phyloP scores from a whole-genome alignment of 2,888 invertebrate species.

The Eilema griseolum region DNA sequence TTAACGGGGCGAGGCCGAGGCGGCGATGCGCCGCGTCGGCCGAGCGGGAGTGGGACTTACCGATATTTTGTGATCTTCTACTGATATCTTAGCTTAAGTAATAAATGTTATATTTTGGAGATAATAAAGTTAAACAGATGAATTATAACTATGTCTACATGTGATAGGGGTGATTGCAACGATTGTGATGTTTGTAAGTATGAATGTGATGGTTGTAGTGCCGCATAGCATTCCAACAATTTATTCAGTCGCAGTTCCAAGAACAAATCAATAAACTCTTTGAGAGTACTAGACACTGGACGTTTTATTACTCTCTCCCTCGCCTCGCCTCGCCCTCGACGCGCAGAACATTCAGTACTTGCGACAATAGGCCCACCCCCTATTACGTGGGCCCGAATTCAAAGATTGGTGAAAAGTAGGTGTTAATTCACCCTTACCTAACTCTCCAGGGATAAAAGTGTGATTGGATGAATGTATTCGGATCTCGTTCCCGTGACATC shows the following conservation, averaged over 20 bases:
- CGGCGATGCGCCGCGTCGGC: slow-evolving; percentile 4
- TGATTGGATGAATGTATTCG: no score
- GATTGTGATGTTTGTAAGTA: slow-evolving; percentile 56
- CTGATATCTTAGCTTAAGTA: slow-evolving; percentile 53
- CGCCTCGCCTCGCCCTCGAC: no score
- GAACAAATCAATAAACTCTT: slow-evolving; percentile 78
- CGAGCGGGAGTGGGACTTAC: slow-evolving; percentile 44
- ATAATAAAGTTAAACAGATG: slow-evolving; percentile 41
- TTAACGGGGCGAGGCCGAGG: slow-evolving; percentile 57
- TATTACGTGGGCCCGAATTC: no score
- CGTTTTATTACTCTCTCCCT: slow-evolving; percentile 51
- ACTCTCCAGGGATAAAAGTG: no score
- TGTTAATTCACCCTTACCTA: no score
- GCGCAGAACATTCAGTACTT: no score
- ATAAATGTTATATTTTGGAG: slow-evolving; percentile 58
- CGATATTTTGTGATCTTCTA: slow-evolving; percentile 65
- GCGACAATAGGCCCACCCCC: no score
- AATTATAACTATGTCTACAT: slow-evolving; percentile 39
- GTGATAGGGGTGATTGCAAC: slow-evolving; percentile 40
- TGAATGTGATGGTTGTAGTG: slow-evolving; percentile 55
- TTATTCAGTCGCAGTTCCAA: slow-evolving; percentile 72
- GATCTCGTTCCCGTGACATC: no score
- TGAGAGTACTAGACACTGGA: slow-evolving; percentile 62
- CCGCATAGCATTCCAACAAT: slow-evolving; percentile 54
- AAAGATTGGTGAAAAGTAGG: no score